Conservation (phyloP, 2,113 vertebrate genomes). For the Euleptes europaea region DNA sequence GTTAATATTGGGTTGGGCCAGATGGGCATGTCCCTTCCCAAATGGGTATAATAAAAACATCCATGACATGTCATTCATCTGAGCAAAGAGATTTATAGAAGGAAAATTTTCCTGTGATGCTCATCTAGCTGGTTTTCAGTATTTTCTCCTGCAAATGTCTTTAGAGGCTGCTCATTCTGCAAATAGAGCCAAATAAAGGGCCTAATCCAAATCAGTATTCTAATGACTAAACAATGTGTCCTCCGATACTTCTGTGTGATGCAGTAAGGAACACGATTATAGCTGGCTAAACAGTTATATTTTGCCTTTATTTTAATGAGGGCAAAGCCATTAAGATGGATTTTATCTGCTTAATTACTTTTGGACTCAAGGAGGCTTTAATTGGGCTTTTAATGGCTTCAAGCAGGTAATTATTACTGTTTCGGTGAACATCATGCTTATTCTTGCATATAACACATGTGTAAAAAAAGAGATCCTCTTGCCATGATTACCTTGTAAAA, state of each 20-base stretch:
- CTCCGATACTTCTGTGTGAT: background rate
- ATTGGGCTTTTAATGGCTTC: background rate
- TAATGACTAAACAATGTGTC: background rate
- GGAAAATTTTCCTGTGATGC: background rate
- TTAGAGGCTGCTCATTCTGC: background rate
- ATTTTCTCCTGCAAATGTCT: background rate
- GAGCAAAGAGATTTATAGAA: background rate
- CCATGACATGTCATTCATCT: background rate
- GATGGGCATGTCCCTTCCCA: background rate
- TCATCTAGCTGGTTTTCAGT: background rate
- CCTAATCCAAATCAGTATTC: background rate
- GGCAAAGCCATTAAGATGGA: background rate
- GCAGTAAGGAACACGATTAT: background rate
- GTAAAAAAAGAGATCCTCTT: background rate
- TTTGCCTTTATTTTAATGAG: conserved; percentile 12
- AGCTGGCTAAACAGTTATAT: background rate
- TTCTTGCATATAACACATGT: background rate
- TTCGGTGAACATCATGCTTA: fast-evolving
- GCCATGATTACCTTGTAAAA: background rate
- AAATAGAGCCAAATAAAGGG: background rate
- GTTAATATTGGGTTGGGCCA: background rate
- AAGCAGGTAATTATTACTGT: conserved; percentile 5
- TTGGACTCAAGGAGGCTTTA: background rate
- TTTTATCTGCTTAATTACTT: conserved; percentile 32
- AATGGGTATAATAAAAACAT: background rate